Conservation (phyloP, 2,113 vertebrate genomes). For the Notarius lentiginosus region DNA sequence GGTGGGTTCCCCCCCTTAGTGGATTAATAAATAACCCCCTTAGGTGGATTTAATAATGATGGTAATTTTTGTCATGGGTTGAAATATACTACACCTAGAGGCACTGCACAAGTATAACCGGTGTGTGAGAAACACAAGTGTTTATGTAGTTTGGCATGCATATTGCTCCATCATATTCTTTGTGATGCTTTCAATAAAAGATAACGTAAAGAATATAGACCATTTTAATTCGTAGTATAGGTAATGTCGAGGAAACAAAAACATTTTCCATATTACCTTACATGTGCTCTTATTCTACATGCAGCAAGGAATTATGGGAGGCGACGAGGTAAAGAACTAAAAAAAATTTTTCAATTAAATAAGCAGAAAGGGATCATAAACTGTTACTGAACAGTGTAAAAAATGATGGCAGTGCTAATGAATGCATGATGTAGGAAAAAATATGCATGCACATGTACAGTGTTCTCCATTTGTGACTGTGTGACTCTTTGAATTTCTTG, state of each 20-base stretch:
- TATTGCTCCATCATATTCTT: constrained; percentile 8
- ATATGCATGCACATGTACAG: constrained; percentile 46
- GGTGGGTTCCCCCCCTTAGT: not conserved
- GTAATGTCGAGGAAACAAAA: not conserved
- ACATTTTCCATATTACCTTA: constrained; percentile 47
- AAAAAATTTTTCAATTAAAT: constrained; percentile 8
- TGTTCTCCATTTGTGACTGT: constrained; percentile 38
- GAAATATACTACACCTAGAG: not conserved
- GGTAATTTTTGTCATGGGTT: not conserved
- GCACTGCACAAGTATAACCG: not conserved
- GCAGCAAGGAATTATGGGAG: constrained; percentile 99
- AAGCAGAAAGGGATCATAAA: not conserved
- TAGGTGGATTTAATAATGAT: not conserved
- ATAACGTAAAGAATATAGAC: not conserved
- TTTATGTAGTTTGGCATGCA: constrained; percentile 19
- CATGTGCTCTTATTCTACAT: constrained; percentile 83
- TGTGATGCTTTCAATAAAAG: constrained; percentile 4
- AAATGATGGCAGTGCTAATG: constrained; percentile 2
- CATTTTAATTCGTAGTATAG: not conserved
- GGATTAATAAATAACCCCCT: not conserved
- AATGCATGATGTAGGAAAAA: constrained; percentile 40
- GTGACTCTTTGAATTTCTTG: not conserved
- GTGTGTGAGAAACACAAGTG: not conserved
- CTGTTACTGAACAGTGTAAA: not conserved
- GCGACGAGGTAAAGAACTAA: constrained; percentile 93